phyloP scores from a whole-genome alignment of 2,113 vertebrate species.

The Syngnathoides biaculeatus region DNA sequence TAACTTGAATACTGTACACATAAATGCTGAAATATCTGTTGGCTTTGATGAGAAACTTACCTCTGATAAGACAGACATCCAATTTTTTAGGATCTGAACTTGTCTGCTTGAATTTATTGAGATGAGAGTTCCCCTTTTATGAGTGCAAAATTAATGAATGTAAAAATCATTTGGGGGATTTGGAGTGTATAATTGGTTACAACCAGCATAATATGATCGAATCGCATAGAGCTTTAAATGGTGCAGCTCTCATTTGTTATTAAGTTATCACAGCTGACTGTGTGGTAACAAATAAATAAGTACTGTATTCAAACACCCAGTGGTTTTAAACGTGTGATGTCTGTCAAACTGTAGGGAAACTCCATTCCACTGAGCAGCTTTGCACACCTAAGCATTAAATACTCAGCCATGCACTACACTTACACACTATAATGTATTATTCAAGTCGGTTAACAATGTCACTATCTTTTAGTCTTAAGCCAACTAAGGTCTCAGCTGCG shows the following conservation, averaged over 20 bases:
- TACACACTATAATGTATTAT: slow-evolving; percentile 60
- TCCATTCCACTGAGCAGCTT: slow-evolving; percentile 20
- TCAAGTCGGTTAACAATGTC: slow-evolving; percentile 47
- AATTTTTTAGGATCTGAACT: background rate
- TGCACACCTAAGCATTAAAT: slow-evolving; percentile 14
- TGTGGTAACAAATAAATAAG: background rate
- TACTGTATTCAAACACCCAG: slow-evolving; percentile 9
- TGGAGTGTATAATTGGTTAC: background rate
- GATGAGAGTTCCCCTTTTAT: background rate
- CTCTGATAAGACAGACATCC: background rate
- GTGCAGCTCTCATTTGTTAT: background rate
- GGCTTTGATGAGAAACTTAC: background rate
- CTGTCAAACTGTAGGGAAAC: slow-evolving; percentile 21
- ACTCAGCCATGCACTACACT: slow-evolving; percentile 22
- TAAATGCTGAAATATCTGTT: too few species aligned
- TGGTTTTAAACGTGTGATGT: slow-evolving; percentile 36
- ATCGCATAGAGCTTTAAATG: background rate
- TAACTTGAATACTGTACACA: too few species aligned
- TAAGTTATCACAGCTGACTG: background rate
- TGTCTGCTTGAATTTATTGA: background rate
- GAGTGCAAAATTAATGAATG: background rate
- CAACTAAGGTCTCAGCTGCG: slow-evolving; percentile 44
- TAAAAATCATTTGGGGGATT: background rate
- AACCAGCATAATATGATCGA: background rate
- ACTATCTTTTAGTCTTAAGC: slow-evolving; percentile 52